These are phyloP conservation scores for Andrena chrysosceles DNA, from an alignment of 2,888 invertebrate species.

Conservation along the genomic window DNA sequence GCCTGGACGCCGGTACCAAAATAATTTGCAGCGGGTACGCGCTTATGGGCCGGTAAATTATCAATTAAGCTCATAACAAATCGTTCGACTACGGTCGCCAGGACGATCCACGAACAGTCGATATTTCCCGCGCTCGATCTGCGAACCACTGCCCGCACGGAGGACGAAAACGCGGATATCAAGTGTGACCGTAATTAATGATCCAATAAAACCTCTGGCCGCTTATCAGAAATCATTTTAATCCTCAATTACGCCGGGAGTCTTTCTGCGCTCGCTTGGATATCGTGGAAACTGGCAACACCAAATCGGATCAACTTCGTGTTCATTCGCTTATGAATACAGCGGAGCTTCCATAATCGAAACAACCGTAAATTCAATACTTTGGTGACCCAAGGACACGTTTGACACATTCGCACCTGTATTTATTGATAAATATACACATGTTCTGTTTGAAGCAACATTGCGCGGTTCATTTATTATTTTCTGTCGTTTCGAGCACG, in stretches of 20 bases:
- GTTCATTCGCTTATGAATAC: neutral
- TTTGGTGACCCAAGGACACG: neutral
- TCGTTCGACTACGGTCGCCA: slow-evolving; percentile 42
- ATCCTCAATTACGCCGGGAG: slow-evolving; percentile 45
- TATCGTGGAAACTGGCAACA: neutral
- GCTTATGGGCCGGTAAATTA: slow-evolving; percentile 64
- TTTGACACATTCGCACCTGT: too few relatives aligned
- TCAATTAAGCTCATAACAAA: slow-evolving; percentile 69
- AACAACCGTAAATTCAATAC: neutral
- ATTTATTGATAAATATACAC: too few relatives aligned
- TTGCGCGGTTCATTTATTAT: too few relatives aligned
- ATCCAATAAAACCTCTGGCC: slow-evolving; percentile 46
- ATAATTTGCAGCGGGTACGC: slow-evolving; percentile 64
- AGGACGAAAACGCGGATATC: slow-evolving; percentile 48
- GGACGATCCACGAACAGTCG: slow-evolving; percentile 15
- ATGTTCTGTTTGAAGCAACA: too few relatives aligned
- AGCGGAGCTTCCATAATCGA: neutral
- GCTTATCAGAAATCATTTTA: slow-evolving; percentile 64
- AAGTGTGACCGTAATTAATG: slow-evolving; percentile 63
- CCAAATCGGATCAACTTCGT: slow-evolving; percentile 19
- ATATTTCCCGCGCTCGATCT: slow-evolving; percentile 66
- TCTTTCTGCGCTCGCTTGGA: slow-evolving; percentile 19
- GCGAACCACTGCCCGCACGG: slow-evolving; percentile 45
- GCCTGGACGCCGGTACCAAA: slow-evolving; percentile 25
- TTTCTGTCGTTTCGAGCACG: too few relatives aligned